Evolutionary conservation across 2,888 invertebrate genomes (phyloP), one percentile per base, ranked within the genome.

Genomic region (Platycnemis pennipes): DNA sequence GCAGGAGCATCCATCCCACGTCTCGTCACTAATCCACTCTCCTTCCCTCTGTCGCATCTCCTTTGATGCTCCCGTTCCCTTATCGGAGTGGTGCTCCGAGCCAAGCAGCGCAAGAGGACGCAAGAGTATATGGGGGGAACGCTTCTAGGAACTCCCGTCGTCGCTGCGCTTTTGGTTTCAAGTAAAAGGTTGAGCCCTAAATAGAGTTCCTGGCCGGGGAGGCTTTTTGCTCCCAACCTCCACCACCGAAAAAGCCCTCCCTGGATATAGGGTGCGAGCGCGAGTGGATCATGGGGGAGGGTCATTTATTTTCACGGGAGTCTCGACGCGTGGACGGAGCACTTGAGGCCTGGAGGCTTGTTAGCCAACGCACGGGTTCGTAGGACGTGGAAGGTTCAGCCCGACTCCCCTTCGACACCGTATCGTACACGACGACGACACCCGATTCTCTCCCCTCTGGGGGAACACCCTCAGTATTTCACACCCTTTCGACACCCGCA

Each of bases 71-170:
- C 88, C 8, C 37, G 5, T 22, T 56, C 53, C 42, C 88, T 53
- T 89, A 56, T 89, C 53, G 77, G 89, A 89, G 89, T 31, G 53
- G 7, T 37, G 53, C 89, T 53, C 56, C 89, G 53, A 37, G 89
- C 53, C 56, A 89, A 89, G 26, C 63, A 26, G 63, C 63, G 7
- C 63, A 63, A 8, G 63, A 63, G 63, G 26, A n/a, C n/a, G n/a
- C n/a, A n/a, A n/a, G n/a, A n/a, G n/a, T n/a, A n/a, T n/a, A n/a
- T n/a, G n/a, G n/a, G n/a, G n/a, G n/a, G n/a, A 7, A 26, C 63
- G 63, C 63, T 63, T 63, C 63, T 63, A 63, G 8, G 8, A 2
- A 7, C 77, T 8, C 77, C 5, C 77, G 13, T 11, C 37, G 19
- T 19, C 49, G 13, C 19, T 63, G n/a, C 63, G 63, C 77, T 77